Base-by-base conservation (phyloP, 2,113 vertebrate species). In the Butorides virescens region DNA sequence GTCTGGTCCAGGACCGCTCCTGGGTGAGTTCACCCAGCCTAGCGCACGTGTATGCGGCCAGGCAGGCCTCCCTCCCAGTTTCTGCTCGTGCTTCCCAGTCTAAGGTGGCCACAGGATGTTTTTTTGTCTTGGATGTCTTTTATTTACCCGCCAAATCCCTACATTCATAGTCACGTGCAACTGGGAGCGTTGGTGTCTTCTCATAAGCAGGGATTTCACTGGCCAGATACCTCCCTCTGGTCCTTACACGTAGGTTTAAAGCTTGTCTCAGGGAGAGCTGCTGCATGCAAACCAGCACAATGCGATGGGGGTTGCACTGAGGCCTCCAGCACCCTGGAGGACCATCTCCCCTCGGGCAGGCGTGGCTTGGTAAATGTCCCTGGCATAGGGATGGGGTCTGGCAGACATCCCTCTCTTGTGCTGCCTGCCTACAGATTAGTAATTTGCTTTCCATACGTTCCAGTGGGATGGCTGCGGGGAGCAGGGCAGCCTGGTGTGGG, bases 111-210 rank as follows among this genome's bases (percentile, higher is more conserved):
- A 46, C 30, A 44, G 52, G 49, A 32, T 52, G 20, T 1, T 36
- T 88, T 88, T 80, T 67, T 34, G 9, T 26, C 20, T 37, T 27
- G 8, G 13, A 3, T 80, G 5, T 39, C 29, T 79, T 86, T 36
- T n/a, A 52, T 63, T 56, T 87, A 29, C 34, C 5, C 0, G 0
- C 23, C 3, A 3, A 63, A 55, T 47, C 29, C 4, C 2, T 19
- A 8, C 4, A 0, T 70, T 63, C 9, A 1, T 32, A 39, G 56
- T 68, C 17, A 18, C 0, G 1, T n/a, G 34, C 7, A 39, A 7
- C 19, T 58, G 11, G 22, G 19, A 65, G 9, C 1, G 1, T 53
- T 25, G 13, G 7, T 77, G 13, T 32, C 14, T 72, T 79, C 42
- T 73, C 7, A 0, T 32, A 36, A 50, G 30, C 37, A n/a, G 29